Base-by-base conservation (phyloP, 2,888 invertebrate genomes). In the Spilarctia lutea region DNA sequence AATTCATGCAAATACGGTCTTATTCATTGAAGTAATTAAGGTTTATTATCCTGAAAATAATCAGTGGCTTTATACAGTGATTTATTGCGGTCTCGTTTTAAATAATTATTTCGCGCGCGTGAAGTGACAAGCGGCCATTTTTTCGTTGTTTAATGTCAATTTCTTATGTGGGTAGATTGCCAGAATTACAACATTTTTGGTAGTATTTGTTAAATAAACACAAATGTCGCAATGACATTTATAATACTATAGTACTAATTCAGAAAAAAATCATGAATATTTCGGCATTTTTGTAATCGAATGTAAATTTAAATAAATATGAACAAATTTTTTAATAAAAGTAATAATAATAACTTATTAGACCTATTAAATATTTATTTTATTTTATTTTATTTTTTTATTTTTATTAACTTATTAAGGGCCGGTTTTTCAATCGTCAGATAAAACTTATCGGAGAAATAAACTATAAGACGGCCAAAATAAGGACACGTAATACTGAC, bases 91-190 rank as follows among this genome's bases (percentile, higher is more conserved):
- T 82, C 76, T 82, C 79, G 72, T 77, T 75, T 72, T 71, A 76
- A 74, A 74, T 30, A 30, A 30, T 72, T 69, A 83, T 71, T 76
- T 75, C 78, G 80, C 85, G 87, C 79, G 84, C 80, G 82, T 84
- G 84, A 83, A 81, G 79, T 86, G 83, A 83, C 81, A 74, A 70
- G 77, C 84, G 72, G 88, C 88, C 89, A 89, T 89, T 87, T 86
- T 87, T 87, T 68, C 30, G 45, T 78, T 86, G 86, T 90, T 91
- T 88, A 86, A 88, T 86, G 77, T 84, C 79, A 35, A 71, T 67
- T 73, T 71, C 42, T 69, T 75, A 77, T 85, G 86, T 87, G 83
- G 86, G 85, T 81, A 83, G 87, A 81, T 84, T 87, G 87, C 86
- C 88, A 86, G 86, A 86, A 77, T 87, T 87, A 87, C 83, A 86